Evolutionary conservation across 2,888 invertebrate species (phyloP).

Genomic region (Hirtodrosophila alboralis): DNA sequence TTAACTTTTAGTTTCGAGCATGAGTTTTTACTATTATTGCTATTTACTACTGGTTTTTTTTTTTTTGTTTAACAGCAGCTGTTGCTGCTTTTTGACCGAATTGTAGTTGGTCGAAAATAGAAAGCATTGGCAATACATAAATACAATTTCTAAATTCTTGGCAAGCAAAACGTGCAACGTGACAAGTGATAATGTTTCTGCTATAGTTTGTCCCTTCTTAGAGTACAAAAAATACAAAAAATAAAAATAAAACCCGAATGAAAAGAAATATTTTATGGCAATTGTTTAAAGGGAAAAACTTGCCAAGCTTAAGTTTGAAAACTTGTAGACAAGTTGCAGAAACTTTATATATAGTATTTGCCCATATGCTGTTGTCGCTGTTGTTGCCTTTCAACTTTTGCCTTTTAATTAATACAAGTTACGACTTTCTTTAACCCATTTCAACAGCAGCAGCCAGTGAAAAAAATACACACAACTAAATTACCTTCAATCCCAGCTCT

Average conservation of each 20-base stretch:
- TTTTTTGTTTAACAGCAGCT: too few species aligned
- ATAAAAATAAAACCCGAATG: constrained; percentile 22
- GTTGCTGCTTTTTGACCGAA: constrained; percentile 19
- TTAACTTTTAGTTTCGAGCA: constrained; percentile 71
- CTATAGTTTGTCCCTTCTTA: constrained; percentile 10
- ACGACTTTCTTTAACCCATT: constrained; percentile 75
- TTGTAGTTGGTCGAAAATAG: constrained; percentile 52
- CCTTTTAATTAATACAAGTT: constrained; percentile 73
- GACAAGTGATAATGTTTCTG: constrained; percentile 53
- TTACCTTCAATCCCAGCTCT: constrained; percentile 27
- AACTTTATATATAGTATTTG: constrained; percentile 28
- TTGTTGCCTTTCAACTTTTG: constrained; percentile 48
- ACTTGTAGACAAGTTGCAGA: constrained; percentile 27
- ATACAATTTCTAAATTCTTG: constrained; percentile 74
- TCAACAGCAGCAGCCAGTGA: constrained; percentile 12
- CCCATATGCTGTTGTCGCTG: not conserved
- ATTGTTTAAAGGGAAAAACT: constrained; percentile 36
- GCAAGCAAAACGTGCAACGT: constrained; percentile 57
- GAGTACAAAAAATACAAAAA: not conserved
- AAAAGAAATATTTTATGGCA: constrained; percentile 57
- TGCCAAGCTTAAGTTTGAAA: too few species aligned
- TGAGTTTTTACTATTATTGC: constrained; percentile 51
- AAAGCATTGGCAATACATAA: constrained; percentile 74
- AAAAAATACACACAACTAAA: constrained; percentile 36
- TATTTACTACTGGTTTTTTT: constrained; percentile 28